Evolutionary conservation across 2,113 vertebrate species (phyloP), one percentile per base, ranked within the genome.

Genomic region (Lipotes vexillifer): DNA sequence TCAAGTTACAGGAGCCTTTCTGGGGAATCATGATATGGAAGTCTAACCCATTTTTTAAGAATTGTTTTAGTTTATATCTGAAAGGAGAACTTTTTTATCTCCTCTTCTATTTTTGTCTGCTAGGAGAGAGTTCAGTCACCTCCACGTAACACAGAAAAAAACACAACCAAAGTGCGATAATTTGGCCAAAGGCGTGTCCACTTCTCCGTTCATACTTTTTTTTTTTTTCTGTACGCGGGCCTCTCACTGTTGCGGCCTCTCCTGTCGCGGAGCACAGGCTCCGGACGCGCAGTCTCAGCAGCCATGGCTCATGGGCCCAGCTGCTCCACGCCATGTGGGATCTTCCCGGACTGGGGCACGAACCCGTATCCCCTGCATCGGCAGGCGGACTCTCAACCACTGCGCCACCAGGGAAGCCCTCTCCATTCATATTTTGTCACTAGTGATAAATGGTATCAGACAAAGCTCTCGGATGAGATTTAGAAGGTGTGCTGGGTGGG

Each of bases 371-470:
- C 44, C 44, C 44, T 46, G 44, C 44, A 46, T 46, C 10, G 44
- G 44, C 44, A 46, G 44, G 44, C 44, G 10, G 44, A 46, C 44
- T 46, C 44, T 46, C 44, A 46, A 46, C 44, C 44, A 46, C 44
- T 46, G 44, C 44, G 9, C 44, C 44, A 46, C 44, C 44, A 46
- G 44, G 44, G 44, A 46, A 46, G 44, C 44, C 9, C 44, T 74
- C 65, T 27, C 36, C 52, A 17, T 4, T 69, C 41, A 59, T 29
- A 63, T 88, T 83, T 95, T 93, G 93, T 61, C 63, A 66, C 52
- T 65, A 83, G 18, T 88, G 84, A 81, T 4, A 97, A 91, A 95
- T 80, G 57, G 94, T 97, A 95, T 31, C 96, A 94, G 96, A 93
- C 27, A 77, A 17, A 44, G 89, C 97, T 96, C 91, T 84, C 96